These are phyloP conservation scores for Podabrus alpinus DNA, from an alignment of 2,888 invertebrate species.

Conservation along the genomic window DNA sequence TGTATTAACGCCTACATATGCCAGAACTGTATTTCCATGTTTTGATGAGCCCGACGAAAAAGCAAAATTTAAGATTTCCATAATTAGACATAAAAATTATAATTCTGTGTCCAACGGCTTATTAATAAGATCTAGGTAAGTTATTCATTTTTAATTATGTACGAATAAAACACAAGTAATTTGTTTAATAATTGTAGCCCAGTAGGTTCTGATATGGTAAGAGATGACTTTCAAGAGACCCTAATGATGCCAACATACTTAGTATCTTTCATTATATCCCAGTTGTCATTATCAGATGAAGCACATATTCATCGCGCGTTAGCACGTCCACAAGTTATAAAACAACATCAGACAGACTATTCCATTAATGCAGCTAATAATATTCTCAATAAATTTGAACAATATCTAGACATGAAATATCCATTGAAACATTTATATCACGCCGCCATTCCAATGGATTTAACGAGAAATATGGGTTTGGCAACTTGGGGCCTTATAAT, in stretches of 20 bases:
- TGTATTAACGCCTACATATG: background rate
- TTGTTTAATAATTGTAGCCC: background rate
- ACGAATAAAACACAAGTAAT: too few species aligned
- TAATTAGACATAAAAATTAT: background rate
- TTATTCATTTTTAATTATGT: too few species aligned
- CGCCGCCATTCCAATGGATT: background rate
- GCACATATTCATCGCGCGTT: background rate
- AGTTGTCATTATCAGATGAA: background rate
- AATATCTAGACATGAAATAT: background rate
- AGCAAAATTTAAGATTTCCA: background rate
- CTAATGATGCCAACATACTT: background rate
- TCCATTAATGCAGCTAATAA: constrained; percentile 31
- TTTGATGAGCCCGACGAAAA: background rate
- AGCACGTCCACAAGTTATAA: background rate
- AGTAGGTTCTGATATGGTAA: background rate
- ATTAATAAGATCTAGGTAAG: background rate
- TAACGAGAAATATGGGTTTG: background rate
- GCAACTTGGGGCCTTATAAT: background rate
- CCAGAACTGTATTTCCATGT: background rate
- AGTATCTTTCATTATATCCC: background rate
- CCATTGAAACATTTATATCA: background rate
- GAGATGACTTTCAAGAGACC: background rate
- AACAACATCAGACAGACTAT: background rate
- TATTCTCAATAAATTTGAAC: background rate
- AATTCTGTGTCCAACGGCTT: background rate